Evolutionary conservation across 1,140 invertebrate genomes (phyloP).

Genomic region (Polypedilum pembai): DNA sequence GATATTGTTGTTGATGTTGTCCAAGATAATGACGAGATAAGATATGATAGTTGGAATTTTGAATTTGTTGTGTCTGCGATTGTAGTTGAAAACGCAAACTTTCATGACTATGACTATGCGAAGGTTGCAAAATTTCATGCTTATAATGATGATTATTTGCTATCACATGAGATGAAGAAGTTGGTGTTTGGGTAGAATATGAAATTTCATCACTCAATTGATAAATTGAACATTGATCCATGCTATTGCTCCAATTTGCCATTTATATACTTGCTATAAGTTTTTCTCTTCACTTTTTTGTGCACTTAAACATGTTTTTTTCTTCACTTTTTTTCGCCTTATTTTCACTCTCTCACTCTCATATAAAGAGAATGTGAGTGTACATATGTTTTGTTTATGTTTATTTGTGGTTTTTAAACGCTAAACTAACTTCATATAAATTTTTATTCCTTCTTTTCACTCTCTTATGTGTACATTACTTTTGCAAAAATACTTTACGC

Average conservation of each 20-base stretch:
- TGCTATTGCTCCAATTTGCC: slow-evolving; percentile 10
- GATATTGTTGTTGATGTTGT: slow-evolving; percentile 16
- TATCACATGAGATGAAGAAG: neutral
- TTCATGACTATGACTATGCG: neutral
- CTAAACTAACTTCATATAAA: neutral
- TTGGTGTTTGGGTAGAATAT: neutral
- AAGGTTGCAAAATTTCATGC: neutral
- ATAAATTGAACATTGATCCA: slow-evolving; percentile 13
- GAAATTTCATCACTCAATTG: slow-evolving; percentile 24
- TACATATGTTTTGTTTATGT: neutral
- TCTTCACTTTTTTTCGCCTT: neutral
- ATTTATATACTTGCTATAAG: neutral
- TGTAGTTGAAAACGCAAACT: slow-evolving; percentile 6
- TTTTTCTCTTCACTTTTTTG: neutral
- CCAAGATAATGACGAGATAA: slow-evolving; percentile 26
- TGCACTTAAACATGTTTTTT: neutral
- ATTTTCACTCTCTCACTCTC: too few relatives aligned
- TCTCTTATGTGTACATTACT: neutral
- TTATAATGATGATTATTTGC: slow-evolving; percentile 15
- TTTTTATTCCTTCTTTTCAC: neutral
- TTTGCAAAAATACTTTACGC: slow-evolving; percentile 18
- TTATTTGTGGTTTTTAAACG: neutral
- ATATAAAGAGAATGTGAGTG: neutral
- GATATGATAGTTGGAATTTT: slow-evolving; percentile 14
- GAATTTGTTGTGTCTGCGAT: slow-evolving; percentile 13